Percentiles rank a stretch among this genome's conserved stretches.
phyloP scores from a whole-genome alignment of 2,797 vertebrate species.

The Knipowitschia caucasica region DNA sequence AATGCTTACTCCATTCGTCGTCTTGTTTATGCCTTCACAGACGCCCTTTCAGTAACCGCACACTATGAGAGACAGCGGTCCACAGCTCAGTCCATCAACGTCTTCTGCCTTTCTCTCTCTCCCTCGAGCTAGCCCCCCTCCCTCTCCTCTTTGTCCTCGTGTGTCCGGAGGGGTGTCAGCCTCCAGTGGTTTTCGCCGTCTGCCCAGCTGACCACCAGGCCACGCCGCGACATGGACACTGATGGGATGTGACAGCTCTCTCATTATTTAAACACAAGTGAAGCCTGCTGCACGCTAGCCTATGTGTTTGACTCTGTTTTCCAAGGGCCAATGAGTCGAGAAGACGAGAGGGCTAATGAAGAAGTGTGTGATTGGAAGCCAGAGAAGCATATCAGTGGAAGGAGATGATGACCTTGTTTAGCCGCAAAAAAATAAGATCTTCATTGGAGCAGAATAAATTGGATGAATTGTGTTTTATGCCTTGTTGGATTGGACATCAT shows the following conservation, averaged over 20 bases:
- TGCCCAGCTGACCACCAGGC: conserved; percentile 70
- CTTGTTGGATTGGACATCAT: conserved; percentile 3
- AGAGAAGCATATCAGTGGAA: conserved; percentile 48
- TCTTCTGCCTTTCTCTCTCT: background rate
- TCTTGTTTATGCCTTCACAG: background rate
- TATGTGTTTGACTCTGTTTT: conserved; percentile 28
- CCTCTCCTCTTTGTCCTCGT: conserved; percentile 24
- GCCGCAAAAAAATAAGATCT: conserved; percentile 22
- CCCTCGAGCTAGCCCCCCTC: conserved; percentile 8
- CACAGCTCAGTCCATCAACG: conserved; percentile 34
- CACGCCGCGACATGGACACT: conserved; percentile 48
- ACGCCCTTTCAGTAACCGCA: conserved; percentile 11
- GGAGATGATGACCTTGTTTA: conserved; percentile 43
- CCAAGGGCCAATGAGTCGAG: conserved; percentile 44
- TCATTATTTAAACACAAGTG: conserved; percentile 78
- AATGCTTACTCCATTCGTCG: no score
- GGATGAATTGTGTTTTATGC: background rate
- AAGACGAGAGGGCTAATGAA: conserved; percentile 57
- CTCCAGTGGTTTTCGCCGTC: conserved; percentile 51
- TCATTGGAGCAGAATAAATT: conserved; percentile 20
- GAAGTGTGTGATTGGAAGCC: conserved; percentile 59
- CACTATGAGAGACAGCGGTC: conserved; percentile 30
- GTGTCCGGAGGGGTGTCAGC: conserved; percentile 58
- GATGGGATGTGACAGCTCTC: conserved; percentile 73
- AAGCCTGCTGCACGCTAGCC: conserved; percentile 35